phyloP scores from a whole-genome alignment of 2,888 invertebrate species.

The Elegia similella region DNA sequence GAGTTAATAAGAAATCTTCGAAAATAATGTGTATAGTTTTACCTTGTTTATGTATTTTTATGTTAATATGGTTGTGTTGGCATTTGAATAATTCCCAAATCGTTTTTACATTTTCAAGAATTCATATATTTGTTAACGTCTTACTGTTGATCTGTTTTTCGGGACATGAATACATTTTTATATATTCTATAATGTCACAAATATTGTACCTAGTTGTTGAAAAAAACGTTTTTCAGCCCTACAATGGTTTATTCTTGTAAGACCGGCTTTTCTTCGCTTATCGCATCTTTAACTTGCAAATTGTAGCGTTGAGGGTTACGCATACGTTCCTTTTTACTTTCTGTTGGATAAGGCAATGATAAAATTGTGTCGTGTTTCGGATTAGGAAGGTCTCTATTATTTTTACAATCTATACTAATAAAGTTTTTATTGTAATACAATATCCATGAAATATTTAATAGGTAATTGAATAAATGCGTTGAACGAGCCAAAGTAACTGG shows the following conservation, averaged over 20 bases:
- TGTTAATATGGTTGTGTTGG: too few species aligned
- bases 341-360: neutral
- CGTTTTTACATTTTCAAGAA: too few species aligned
- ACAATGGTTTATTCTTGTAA: constrained; percentile 33
- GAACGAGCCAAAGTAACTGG: too few species aligned
- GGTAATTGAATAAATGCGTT: too few species aligned
- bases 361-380: neutral
- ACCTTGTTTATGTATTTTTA: too few species aligned
- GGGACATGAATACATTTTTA: neutral
- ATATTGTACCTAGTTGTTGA: neutral
- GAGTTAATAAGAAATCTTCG: too few species aligned
- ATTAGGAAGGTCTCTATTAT: neutral
- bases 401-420: neutral
- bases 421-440: neutral
- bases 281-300: constrained; percentile 44
- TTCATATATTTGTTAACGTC: too few species aligned
- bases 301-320: constrained; percentile 5
- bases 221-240: constrained; percentile 27
- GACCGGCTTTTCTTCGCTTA: constrained; percentile 59
- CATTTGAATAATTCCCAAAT: too few species aligned
- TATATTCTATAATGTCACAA: neutral
- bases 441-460: too few species aligned
- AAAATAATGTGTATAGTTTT: too few species aligned
- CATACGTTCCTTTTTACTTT: neutral
- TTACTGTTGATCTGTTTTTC: too few species aligned